phyloP scores from a whole-genome alignment of 1,140 invertebrate species.

The Drosophila elegans region DNA sequence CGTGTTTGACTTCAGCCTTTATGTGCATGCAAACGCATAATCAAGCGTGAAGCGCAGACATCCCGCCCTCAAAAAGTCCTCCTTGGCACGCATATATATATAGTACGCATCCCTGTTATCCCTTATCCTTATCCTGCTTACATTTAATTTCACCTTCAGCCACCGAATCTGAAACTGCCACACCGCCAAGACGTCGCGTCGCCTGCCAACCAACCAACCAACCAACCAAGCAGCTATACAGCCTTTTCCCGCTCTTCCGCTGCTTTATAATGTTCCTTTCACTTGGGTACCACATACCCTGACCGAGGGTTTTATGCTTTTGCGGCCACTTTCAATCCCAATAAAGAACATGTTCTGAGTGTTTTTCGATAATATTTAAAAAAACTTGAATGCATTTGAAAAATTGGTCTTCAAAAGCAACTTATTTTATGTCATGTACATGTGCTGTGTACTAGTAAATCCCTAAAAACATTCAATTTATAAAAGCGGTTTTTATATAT shows the following conservation, averaged over 20 bases:
- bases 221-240: conserved; percentile 23
- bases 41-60: conserved; percentile 65
- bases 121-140: conserved; percentile 60
- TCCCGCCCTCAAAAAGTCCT: too few relatives aligned
- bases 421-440: too few relatives aligned
- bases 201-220: conserved; percentile 31
- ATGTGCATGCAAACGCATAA: conserved; percentile 82
- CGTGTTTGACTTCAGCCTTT: conserved; percentile 79
- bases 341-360: too few relatives aligned
- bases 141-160: conserved; percentile 81
- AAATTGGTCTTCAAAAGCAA: too few relatives aligned
- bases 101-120: conserved; percentile 2
- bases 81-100: conserved; percentile 39
- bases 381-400: too few relatives aligned
- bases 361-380: too few relatives aligned
- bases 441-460: too few relatives aligned
- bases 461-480: too few relatives aligned
- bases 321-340: neutral
- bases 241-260: conserved; percentile 25
- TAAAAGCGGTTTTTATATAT: too few relatives aligned
- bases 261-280: conserved; percentile 33
- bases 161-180: conserved; percentile 34
- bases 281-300: conserved; percentile 14
- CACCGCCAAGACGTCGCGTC: conserved; percentile 66
- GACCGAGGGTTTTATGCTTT: neutral